These are phyloP conservation scores for Epirrhoe alternata DNA, from an alignment of 2,888 invertebrate species.

Conservation along the genomic window DNA sequence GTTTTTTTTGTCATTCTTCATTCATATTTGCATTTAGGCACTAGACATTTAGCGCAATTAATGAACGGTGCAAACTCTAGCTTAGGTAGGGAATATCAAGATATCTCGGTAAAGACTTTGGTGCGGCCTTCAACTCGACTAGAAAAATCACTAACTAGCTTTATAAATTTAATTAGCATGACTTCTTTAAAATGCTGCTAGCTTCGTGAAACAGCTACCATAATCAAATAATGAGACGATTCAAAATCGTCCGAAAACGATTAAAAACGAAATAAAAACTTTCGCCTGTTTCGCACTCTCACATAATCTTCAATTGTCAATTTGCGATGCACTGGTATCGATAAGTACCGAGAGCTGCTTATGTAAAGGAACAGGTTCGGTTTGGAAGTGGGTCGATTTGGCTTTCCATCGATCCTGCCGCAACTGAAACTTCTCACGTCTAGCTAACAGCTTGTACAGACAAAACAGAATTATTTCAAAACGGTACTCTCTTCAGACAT, in stretches of 20 bases:
- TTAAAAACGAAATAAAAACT: slow-evolving; percentile 15
- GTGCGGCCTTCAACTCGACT: no score
- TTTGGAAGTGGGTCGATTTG: slow-evolving; percentile 64
- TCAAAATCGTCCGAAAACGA: slow-evolving; percentile 7
- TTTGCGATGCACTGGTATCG: slow-evolving; percentile 25
- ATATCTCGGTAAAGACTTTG: no score
- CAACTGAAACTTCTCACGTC: background rate
- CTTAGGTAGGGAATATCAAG: no score
- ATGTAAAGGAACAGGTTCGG: slow-evolving; percentile 55
- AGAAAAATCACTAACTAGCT: no score
- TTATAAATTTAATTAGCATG: no score
- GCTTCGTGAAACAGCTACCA: background rate
- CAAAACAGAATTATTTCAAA: background rate
- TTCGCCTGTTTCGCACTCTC: slow-evolving; percentile 8
- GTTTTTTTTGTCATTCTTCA: background rate
- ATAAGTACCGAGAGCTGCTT: slow-evolving; percentile 54
- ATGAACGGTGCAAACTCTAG: no score
- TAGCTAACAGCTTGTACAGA: background rate
- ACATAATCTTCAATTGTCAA: slow-evolving; percentile 16
- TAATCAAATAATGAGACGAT: slow-evolving; percentile 1
- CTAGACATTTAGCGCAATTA: background rate
- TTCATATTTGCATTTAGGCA: no score
- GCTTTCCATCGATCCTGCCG: slow-evolving; percentile 68
- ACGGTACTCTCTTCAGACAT: background rate
- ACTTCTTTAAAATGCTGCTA: background rate